Percentiles rank a stretch among this genome's conserved stretches.
These are phyloP conservation scores for Scaptomyza montana DNA, from an alignment of 1,140 invertebrate genomes.

Conservation along the genomic window DNA sequence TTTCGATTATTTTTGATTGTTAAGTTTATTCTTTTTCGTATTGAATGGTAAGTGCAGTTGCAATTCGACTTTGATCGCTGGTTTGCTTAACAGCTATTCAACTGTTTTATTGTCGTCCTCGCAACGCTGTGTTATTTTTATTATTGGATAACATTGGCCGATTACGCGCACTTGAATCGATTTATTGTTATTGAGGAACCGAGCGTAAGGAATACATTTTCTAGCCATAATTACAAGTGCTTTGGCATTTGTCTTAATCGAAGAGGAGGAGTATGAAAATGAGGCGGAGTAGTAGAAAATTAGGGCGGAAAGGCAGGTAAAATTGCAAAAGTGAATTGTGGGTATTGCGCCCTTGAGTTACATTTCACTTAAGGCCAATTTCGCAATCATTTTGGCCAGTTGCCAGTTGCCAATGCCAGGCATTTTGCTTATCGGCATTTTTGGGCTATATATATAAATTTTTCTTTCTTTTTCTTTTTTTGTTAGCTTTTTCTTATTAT, in stretches of 20 bases:
- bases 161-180: slow-evolving; percentile 78
- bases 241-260: slow-evolving; percentile 53
- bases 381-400: slow-evolving; percentile 37
- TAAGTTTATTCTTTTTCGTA: too few species aligned
- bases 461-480: not conserved
- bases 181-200: slow-evolving; percentile 73
- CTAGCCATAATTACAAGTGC: slow-evolving; percentile 75
- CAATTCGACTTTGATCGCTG: not conserved
- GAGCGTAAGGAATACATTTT: slow-evolving; percentile 53
- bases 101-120: slow-evolving; percentile 50
- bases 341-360: slow-evolving; percentile 8
- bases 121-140: slow-evolving; percentile 65
- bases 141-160: slow-evolving; percentile 76
- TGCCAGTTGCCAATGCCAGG: slow-evolving; percentile 71
- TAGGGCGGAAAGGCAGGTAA: slow-evolving; percentile 40
- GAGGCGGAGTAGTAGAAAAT: not conserved
- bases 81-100: slow-evolving; percentile 19
- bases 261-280: not conserved
- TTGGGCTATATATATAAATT: not conserved
- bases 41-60: not conserved
- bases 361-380: slow-evolving; percentile 24
- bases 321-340: slow-evolving; percentile 11
- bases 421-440: slow-evolving; percentile 26
- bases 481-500: slow-evolving; percentile 66
- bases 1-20: too few species aligned